A percentile compares a stretch with the other conserved stretches of the same genome.
Evolutionary conservation across 2,113 vertebrate species (phyloP).

Genomic region (Hassar affinis): DNA sequence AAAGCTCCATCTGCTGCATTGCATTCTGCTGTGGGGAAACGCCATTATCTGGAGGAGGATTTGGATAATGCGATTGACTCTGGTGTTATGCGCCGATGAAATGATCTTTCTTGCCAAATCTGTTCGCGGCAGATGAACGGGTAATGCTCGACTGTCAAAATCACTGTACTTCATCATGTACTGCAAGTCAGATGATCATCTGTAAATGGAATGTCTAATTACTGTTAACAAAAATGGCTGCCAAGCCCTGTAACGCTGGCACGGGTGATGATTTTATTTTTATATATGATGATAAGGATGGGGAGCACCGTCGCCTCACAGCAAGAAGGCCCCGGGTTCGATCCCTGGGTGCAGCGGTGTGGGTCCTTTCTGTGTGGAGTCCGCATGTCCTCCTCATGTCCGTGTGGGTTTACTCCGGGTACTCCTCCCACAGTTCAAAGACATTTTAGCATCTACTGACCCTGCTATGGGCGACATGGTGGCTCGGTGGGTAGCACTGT

Average conservation of each 20-base stretch:
- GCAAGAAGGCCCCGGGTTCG: no score
- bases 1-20: constrained; percentile 45
- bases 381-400: no score
- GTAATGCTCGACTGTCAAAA: background rate
- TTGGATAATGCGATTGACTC: constrained; percentile 48
- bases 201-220: background rate
- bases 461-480: no score
- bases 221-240: background rate
- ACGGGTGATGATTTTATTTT: background rate
- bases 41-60: constrained; percentile 31
- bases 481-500: no score
- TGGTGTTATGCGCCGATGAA: constrained; percentile 11
- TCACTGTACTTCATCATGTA: background rate
- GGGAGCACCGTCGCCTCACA: no score
- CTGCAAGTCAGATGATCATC: no score
- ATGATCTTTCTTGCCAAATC: constrained; percentile 23
- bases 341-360: no score
- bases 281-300: background rate
- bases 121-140: constrained; percentile 22
- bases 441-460: no score
- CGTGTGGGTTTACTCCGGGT: no score
- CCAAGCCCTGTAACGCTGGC: background rate
- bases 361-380: no score
- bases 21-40: constrained; percentile 27
- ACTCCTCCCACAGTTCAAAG: no score